Conservation (phyloP, 2,888 invertebrate genomes). For the Julus scanicus region DNA sequence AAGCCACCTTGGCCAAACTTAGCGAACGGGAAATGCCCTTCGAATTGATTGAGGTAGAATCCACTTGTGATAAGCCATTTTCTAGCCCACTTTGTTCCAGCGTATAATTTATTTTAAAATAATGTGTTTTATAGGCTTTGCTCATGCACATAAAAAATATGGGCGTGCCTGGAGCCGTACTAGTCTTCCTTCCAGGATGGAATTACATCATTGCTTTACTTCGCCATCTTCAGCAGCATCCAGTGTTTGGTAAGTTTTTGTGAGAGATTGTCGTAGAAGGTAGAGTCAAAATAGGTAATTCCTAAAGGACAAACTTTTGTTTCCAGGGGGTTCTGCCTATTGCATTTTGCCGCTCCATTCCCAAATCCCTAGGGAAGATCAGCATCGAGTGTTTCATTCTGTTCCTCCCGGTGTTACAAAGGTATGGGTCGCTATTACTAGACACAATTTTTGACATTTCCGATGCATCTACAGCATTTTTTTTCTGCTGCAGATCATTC, state of each 20-base stretch:
- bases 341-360: slow-evolving; percentile 94
- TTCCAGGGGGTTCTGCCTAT: slow-evolving; percentile 73
- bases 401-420: slow-evolving; percentile 87
- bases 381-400: slow-evolving; percentile 89
- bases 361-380: slow-evolving; percentile 95
- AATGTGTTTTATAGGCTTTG: slow-evolving; percentile 70
- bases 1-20: slow-evolving; percentile 77
- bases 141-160: slow-evolving; percentile 68
- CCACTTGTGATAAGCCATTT: not conserved
- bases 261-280: not conserved
- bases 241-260: slow-evolving; percentile 73
- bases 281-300: not conserved
- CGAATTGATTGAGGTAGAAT: slow-evolving; percentile 81
- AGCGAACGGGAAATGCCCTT: slow-evolving; percentile 93
- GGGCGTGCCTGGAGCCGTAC: slow-evolving; percentile 82
- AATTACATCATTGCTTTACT: slow-evolving; percentile 93
- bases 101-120: not conserved
- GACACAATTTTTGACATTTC: not conserved
- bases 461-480: not conserved
- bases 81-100: not conserved
- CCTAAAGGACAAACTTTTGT: not conserved
- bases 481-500: slow-evolving; percentile 77
- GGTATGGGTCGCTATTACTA: slow-evolving; percentile 67
- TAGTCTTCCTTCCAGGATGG: slow-evolving; percentile 97
- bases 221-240: slow-evolving; percentile 82